Conservation (phyloP, 2,797 vertebrate species). For the Periparus ater region DNA sequence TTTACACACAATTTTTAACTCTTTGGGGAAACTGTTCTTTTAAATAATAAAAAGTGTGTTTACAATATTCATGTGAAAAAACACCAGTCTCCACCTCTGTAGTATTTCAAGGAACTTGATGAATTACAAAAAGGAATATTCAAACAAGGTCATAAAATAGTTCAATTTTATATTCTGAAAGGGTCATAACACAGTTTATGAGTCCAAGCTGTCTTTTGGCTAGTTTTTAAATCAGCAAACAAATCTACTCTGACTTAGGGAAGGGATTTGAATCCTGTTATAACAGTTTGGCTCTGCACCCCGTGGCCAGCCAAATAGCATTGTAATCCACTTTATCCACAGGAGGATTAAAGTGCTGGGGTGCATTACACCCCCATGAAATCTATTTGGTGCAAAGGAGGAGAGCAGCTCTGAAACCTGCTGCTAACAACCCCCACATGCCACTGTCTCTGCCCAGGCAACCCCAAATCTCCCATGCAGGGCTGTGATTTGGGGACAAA, state of each 20-base stretch:
- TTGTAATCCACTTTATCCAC: slow-evolving; percentile 25
- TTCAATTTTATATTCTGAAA: neutral
- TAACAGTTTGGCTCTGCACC: neutral
- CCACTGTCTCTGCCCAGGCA: neutral
- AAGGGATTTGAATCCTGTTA: neutral
- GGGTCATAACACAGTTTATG: rapidly evolving
- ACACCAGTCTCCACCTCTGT: neutral
- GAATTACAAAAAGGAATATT: neutral
- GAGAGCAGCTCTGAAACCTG: neutral
- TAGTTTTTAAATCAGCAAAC: neutral
- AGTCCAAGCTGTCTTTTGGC: neutral
- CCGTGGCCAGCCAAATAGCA: neutral
- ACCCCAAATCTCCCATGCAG: neutral
- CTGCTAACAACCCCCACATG: neutral
- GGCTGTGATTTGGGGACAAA: neutral
- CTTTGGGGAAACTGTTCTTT: neutral
- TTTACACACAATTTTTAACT: neutral
- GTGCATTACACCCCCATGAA: neutral
- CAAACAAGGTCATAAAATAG: neutral
- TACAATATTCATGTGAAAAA: neutral
- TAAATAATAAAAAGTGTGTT: neutral
- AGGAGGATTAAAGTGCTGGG: neutral
- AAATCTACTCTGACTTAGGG: neutral
- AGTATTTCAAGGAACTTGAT: neutral
- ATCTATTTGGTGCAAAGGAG: neutral